Conservation (phyloP, 2,888 invertebrate genomes). For the Odontocerum albicorne region DNA sequence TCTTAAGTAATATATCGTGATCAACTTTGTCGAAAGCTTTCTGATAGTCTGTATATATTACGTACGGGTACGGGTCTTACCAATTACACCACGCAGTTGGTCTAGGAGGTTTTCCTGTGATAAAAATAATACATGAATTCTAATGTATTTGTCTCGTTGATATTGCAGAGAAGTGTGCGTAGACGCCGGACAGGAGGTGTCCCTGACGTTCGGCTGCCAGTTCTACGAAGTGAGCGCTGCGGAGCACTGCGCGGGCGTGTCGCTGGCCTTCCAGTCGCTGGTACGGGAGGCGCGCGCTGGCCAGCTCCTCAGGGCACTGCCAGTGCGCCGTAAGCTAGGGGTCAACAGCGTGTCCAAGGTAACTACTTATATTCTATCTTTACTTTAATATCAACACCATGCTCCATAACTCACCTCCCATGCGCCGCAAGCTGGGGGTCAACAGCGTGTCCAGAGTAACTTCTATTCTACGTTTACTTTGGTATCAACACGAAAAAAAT, state of each 20-base stretch:
- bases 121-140: too few species aligned
- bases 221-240: constrained; percentile 86
- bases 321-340: constrained; percentile 70
- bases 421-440: constrained; percentile 72
- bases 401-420: too few species aligned
- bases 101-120: too few species aligned
- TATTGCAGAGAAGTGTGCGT: constrained; percentile 70
- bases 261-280: constrained; percentile 76
- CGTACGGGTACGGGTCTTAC: too few species aligned
- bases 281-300: constrained; percentile 76
- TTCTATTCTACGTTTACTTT: too few species aligned
- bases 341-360: constrained; percentile 79
- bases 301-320: constrained; percentile 65
- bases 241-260: constrained; percentile 79
- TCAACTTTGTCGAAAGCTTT: too few species aligned
- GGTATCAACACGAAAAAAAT: too few species aligned
- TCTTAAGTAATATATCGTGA: too few species aligned
- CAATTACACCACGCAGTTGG: too few species aligned
- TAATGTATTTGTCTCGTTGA: too few species aligned
- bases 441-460: constrained; percentile 75
- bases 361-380: constrained; percentile 17
- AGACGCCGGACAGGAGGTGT: constrained; percentile 78
- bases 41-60: too few species aligned
- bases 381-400: too few species aligned
- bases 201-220: constrained; percentile 76